These are phyloP conservation scores for Limnothrissa miodon DNA, from an alignment of 2,113 vertebrate genomes.

Conservation along the genomic window DNA sequence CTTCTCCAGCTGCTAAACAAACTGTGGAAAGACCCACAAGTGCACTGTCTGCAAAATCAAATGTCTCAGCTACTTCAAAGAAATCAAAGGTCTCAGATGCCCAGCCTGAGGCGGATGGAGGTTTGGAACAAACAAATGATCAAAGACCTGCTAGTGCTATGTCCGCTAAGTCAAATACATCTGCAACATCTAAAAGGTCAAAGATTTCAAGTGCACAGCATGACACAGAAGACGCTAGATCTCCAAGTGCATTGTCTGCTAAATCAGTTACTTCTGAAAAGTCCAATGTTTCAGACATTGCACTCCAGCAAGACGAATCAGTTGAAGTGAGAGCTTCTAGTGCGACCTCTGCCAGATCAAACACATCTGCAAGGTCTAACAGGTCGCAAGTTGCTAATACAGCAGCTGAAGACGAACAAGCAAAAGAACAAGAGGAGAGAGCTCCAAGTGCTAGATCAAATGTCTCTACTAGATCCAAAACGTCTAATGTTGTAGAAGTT, in stretches of 20 bases:
- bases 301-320: background rate
- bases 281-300: background rate
- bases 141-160: constrained; percentile 19
- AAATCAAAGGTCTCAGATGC: background rate
- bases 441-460: constrained; percentile 43
- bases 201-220: background rate
- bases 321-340: constrained; percentile 35
- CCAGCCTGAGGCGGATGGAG: no score
- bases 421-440: background rate
- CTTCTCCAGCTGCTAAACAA: constrained; percentile 27
- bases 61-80: constrained; percentile 24
- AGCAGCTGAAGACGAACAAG: background rate
- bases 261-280: constrained; percentile 29
- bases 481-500: constrained; percentile 22
- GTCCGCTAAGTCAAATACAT: constrained; percentile 25
- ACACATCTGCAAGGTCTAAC: constrained; percentile 25
- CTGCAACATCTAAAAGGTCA: constrained; percentile 29
- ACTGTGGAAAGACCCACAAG: constrained; percentile 1
- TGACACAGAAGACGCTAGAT: constrained; percentile 1
- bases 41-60: background rate
- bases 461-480: constrained; percentile 45
- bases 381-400: constrained; percentile 26
- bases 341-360: background rate
- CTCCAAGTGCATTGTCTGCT: constrained; percentile 35
- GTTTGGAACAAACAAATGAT: constrained; percentile 21